phyloP scores from a whole-genome alignment of 2,888 invertebrate genomes.

The Platycnemis pennipes region DNA sequence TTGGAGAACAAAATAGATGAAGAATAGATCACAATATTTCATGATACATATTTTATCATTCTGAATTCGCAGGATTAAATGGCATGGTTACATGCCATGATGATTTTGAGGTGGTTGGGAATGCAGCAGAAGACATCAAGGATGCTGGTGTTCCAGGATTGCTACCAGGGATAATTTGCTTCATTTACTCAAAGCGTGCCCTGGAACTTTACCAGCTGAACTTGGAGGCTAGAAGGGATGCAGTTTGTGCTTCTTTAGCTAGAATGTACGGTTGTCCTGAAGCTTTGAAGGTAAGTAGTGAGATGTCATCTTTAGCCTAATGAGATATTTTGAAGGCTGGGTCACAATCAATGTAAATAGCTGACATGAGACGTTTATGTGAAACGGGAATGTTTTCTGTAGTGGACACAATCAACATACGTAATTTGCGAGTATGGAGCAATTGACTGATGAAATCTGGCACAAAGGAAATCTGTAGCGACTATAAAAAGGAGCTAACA shows the following conservation, averaged over 20 bases:
- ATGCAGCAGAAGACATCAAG: constrained; percentile 70
- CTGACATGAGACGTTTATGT: too few species aligned
- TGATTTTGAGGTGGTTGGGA: constrained; percentile 70
- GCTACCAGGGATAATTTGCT: constrained; percentile 71
- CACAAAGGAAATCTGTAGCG: too few species aligned
- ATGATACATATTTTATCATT: neutral
- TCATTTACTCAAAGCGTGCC: constrained; percentile 70
- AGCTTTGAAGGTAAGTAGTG: constrained; percentile 70
- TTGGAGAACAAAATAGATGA: too few species aligned
- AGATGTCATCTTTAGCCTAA: neutral
- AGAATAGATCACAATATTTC: neutral
- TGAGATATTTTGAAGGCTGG: neutral
- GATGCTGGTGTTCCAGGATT: constrained; percentile 68
- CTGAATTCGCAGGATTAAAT: constrained; percentile 70
- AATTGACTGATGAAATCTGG: too few species aligned
- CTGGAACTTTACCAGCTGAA: constrained; percentile 69
- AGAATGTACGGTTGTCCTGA: constrained; percentile 70
- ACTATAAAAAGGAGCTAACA: too few species aligned
- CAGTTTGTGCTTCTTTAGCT: constrained; percentile 70
- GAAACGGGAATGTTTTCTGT: too few species aligned
- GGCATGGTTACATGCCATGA: constrained; percentile 71
- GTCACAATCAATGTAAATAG: too few species aligned
- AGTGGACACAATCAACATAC: too few species aligned
- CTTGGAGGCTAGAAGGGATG: constrained; percentile 68
- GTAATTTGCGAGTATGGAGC: too few species aligned